Evolutionary conservation across 1,140 invertebrate species (phyloP), one percentile per base, ranked within the genome.

Genomic region (Ips typographus): DNA sequence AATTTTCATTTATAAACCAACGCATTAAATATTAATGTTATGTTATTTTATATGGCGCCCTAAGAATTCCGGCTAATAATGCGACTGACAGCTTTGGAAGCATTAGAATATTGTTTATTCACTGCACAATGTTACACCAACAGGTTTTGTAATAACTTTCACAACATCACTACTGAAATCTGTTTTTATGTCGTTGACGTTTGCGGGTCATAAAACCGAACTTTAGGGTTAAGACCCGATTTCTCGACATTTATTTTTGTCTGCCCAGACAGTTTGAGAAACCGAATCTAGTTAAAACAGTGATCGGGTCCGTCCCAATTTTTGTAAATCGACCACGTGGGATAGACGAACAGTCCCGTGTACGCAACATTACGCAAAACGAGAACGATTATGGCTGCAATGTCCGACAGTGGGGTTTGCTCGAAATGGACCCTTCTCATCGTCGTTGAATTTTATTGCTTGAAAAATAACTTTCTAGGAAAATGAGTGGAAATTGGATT

Each of bases 281-380:
- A 47, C 4, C 4, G 44, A 4, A 47, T 47, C 4, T 53, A 7
- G 7, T 39, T 57, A 43, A 39, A 62, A 62, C 49, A 51, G 43
- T 49, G 55, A 65, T 65, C 64, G 55, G 40, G 57, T 6, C 55
- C 36, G 4, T 43, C 42, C 42, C 56, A 43, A 68, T 68, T 68
- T 68, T 40, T 68, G 40, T 6, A 42, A 60, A 68, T 68, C 57
- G 65, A 60, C 56, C 65, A 68, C 65, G 65, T 60, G 65, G 65
- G 65, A 68, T 47, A 68, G 65, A 68, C 47, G 49, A 49, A 68
- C 65, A 60, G 65, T 37, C 36, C 56, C 57, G 56, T 59, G 57
- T 40, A 68, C 65, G 65, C 65, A 68, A 68, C 65, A 68, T 68
- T 68, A 68, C 65, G 65, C 65, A 68, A 68, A 68, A 68, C 57